phyloP scores from a whole-genome alignment of 1,140 invertebrate genomes.

The Thaumetopoea pityocampa region DNA sequence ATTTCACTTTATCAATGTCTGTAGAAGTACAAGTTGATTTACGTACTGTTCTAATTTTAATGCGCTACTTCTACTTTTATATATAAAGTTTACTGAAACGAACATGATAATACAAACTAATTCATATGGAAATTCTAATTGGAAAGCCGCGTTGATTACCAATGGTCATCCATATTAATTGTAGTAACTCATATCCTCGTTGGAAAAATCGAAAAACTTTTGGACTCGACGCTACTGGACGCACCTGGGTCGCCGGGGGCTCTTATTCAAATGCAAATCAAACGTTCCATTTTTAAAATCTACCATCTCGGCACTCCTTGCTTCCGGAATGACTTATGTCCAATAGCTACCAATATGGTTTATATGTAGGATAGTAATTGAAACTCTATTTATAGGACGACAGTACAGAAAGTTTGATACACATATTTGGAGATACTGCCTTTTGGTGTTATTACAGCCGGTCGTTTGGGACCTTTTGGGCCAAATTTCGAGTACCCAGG shows the following conservation, averaged over 20 bases:
- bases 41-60: too few species aligned
- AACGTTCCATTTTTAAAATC: slow-evolving; percentile 76
- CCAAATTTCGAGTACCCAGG: slow-evolving; percentile 72
- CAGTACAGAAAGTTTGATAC: slow-evolving; percentile 6
- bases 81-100: too few species aligned
- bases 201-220: slow-evolving; percentile 50
- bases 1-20: too few species aligned
- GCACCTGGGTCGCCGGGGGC: slow-evolving; percentile 73
- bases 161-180: slow-evolving; percentile 67
- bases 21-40: too few species aligned
- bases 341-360: slow-evolving; percentile 37
- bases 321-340: slow-evolving; percentile 73
- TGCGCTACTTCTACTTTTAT: too few species aligned
- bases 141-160: slow-evolving; percentile 49
- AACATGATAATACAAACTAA: slow-evolving; percentile 27
- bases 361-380: neutral
- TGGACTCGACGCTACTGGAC: slow-evolving; percentile 53
- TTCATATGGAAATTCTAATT: slow-evolving; percentile 50
- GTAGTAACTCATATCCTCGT: slow-evolving; percentile 37
- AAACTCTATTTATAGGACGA: too few species aligned
- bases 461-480: slow-evolving; percentile 72
- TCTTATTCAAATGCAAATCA: slow-evolving; percentile 76
- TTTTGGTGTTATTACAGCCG: slow-evolving; percentile 20
- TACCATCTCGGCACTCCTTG: slow-evolving; percentile 69
- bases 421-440: slow-evolving; percentile 23